Evolutionary conservation across 2,113 vertebrate genomes (phyloP).

Genomic region (Scomber japonicus): DNA sequence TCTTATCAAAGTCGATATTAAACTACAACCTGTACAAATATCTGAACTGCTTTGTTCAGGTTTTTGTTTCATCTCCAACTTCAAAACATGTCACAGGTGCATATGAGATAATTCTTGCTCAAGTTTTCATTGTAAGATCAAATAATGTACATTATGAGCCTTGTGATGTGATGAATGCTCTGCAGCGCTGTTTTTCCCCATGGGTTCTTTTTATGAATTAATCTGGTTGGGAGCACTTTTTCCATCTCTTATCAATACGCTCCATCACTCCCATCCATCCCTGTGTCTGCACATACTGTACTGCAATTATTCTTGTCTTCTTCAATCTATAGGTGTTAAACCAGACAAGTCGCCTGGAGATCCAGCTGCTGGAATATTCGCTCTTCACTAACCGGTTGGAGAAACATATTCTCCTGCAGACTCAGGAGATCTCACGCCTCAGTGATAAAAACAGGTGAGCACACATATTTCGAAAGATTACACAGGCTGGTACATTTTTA

Average conservation of each 20-base stretch:
- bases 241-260: neutral
- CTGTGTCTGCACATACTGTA: neutral
- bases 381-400: conserved; percentile 87
- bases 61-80: conserved; percentile 66
- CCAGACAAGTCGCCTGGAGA: conserved; percentile 88
- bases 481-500: conserved; percentile 6
- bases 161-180: conserved; percentile 8
- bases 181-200: conserved; percentile 21
- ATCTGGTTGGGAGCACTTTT: neutral
- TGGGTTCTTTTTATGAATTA: conserved; percentile 18
- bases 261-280: neutral
- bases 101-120: conserved; percentile 40
- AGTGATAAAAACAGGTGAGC: conserved; percentile 87
- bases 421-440: conserved; percentile 86
- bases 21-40: conserved; percentile 77
- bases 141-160: conserved; percentile 36
- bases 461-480: neutral
- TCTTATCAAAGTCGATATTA: conserved; percentile 62
- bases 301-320: neutral
- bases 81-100: conserved; percentile 70
- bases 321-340: conserved; percentile 84
- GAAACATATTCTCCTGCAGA: conserved; percentile 87
- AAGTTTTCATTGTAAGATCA: conserved; percentile 50
- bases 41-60: conserved; percentile 53
- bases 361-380: conserved; percentile 88